Percentiles rank a stretch among this genome's conserved stretches.
phyloP scores from a whole-genome alignment of 1,140 invertebrate genomes.

The Octopus bimaculoides region DNA sequence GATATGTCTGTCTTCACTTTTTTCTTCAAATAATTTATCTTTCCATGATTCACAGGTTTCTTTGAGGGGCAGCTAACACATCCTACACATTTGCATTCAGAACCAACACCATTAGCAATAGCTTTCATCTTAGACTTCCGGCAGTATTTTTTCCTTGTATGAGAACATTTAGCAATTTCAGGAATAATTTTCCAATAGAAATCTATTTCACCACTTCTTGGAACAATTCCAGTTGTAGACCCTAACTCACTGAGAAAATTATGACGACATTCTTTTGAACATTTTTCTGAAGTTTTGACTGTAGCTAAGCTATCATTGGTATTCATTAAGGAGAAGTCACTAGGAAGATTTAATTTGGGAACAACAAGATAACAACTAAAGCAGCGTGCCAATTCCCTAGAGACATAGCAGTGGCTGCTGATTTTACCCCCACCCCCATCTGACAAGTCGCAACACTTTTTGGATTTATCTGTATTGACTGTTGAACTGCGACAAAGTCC shows the following conservation, averaged over 20 bases:
- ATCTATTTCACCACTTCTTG: neutral
- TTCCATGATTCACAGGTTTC: neutral
- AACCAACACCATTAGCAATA: neutral
- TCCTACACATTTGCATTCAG: neutral
- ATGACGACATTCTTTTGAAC: slow-evolving; percentile 2
- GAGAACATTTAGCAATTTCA: neutral
- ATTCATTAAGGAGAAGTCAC: neutral
- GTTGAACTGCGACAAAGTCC: neutral
- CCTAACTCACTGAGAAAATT: neutral
- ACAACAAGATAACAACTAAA: neutral
- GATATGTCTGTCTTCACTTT: neutral
- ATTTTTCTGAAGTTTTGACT: neutral
- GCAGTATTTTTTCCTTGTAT: neutral
- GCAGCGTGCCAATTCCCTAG: neutral
- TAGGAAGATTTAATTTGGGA: neutral
- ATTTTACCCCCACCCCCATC: neutral
- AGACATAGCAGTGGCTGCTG: neutral
- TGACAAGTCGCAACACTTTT: neutral
- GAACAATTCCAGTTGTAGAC: neutral
- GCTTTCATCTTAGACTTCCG: neutral
- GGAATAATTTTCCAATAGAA: neutral
- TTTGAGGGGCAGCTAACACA: neutral
- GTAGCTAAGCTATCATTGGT: neutral
- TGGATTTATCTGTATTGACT: neutral
- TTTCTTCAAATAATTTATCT: neutral